Conservation (phyloP, 1,140 invertebrate genomes). For the Cherax quadricarinatus region DNA sequence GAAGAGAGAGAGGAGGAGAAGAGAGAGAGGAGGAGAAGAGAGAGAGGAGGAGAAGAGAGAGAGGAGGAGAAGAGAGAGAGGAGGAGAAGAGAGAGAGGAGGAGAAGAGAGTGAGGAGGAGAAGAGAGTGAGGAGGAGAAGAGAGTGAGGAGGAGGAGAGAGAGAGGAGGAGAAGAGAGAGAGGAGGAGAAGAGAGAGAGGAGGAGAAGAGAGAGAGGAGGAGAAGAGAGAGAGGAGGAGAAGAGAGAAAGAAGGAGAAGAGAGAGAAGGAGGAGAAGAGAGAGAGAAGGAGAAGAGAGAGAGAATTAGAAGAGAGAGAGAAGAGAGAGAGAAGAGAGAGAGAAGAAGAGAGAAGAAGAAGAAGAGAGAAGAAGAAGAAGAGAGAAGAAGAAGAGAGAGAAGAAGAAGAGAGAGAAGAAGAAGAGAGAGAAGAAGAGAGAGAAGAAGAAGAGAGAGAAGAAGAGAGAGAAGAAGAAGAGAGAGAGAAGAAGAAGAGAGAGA, state of each 20-base stretch:
- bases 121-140: not conserved
- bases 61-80: not conserved
- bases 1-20: not conserved
- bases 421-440: not conserved
- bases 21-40: not conserved
- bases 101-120: too few relatives aligned
- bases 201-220: not conserved
- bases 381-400: not conserved
- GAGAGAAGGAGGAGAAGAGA: not conserved
- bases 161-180: constrained; percentile 16
- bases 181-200: constrained; percentile 7
- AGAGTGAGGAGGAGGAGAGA: not conserved
- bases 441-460: not conserved
- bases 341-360: not conserved
- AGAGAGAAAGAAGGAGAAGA: constrained; percentile 5
- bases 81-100: not conserved
- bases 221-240: not conserved
- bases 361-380: not conserved
- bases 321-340: not conserved
- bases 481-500: not conserved
- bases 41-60: not conserved
- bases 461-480: not conserved
- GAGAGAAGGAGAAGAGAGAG: constrained; percentile 2
- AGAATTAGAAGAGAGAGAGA: too few relatives aligned
- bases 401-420: not conserved